Evolutionary conservation across 2,113 vertebrate genomes (phyloP).

Genomic region (Orthonyx spaldingii): DNA sequence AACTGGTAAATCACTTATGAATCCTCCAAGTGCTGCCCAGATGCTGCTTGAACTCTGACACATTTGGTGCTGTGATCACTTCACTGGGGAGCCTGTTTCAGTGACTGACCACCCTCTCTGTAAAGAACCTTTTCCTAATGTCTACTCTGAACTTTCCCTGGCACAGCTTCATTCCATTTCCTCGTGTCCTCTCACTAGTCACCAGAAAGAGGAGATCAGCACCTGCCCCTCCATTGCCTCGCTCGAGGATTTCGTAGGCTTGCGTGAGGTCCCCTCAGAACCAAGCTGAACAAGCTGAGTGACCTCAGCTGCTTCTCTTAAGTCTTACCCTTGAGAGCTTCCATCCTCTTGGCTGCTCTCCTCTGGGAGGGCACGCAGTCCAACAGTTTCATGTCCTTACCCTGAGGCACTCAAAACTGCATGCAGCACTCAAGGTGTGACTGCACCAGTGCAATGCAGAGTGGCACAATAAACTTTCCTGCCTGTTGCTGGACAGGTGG

Average conservation of each 20-base stretch:
- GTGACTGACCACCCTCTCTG: rapidly evolving
- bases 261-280: background rate
- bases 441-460: rapidly evolving
- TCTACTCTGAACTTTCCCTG: background rate
- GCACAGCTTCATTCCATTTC: background rate
- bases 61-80: background rate
- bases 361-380: background rate
- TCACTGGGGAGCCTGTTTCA: background rate
- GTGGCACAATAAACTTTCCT: background rate
- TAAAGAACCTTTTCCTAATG: background rate
- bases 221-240: rapidly evolving
- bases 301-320: background rate
- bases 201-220: background rate
- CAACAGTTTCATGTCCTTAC: background rate
- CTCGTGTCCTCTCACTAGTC: rapidly evolving
- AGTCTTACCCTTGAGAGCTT: background rate
- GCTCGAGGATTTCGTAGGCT: background rate
- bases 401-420: background rate
- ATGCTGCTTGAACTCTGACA: background rate
- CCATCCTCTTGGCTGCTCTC: background rate
- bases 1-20: background rate
- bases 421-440: rapidly evolving
- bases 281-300: background rate
- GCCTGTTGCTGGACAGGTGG: background rate
- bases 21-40: background rate